Base-by-base conservation (phyloP, 2,888 invertebrate genomes). In the Marronus borbonicus region DNA sequence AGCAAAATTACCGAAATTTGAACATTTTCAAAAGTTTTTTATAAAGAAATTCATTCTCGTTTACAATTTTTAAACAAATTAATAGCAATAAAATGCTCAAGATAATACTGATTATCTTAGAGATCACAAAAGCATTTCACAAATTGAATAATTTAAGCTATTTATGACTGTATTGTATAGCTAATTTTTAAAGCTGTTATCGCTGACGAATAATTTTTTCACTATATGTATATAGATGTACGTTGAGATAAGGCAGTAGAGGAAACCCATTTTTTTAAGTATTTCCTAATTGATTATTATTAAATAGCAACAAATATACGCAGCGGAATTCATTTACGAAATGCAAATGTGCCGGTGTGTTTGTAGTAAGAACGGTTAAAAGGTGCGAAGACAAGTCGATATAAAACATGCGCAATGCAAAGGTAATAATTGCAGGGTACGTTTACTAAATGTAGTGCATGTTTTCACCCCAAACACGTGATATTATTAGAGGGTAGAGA, bases 391-490 rank as follows among this genome's bases (percentile, higher is more conserved):
- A 7, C 20, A 70, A 14, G 58, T 70, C 70, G 70, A 70, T 70
- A 70, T 70, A 58, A 70, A 55, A 58, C 70, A 70, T 70, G 70
- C 70, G 70, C 70, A 70, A 36, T 70, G 58, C 70, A 55, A 17
- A 55, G 39, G 58, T 58, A 70, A 70, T 70, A 70, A 70, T 70
- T 55, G 55, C 70, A 70, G 70, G 70, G 70, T 70, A 55, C 55
- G 17, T 70, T 36, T 31, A 55, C 70, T 50, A n/a, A 70, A 70
- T 58, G 55, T 70, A 55, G 55, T 55, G 58, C 55, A 17, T 31
- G 31, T 70, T 70, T 70, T 39, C 70, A 58, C 70, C 70, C 70
- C 70, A 36, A 58, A 58, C 70, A 70, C 70, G 70, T 70, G 70
- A 70, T 20, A 28, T 39, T 44, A 44, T n/a, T 52, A 3, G 52